Evolutionary conservation across 2,888 invertebrate species (phyloP).

Genomic region (Aphidoletes aphidimyza): DNA sequence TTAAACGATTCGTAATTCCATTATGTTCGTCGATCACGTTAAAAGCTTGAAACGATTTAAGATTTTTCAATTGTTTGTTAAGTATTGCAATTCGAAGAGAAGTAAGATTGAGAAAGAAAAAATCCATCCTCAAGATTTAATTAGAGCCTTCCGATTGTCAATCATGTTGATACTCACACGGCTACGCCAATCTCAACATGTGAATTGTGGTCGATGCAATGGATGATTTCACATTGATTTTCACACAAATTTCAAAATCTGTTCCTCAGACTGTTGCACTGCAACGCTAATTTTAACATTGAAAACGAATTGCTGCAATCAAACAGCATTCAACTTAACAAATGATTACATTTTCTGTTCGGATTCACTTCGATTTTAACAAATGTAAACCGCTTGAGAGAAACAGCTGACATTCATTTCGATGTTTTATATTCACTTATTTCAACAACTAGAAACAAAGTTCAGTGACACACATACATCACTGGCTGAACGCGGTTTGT

Average conservation of each 20-base stretch:
- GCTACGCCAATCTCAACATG: not conserved
- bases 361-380: not conserved
- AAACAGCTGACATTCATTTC: constrained; percentile 10
- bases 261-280: not conserved
- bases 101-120: not conserved
- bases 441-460: constrained; percentile 24
- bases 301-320: not conserved
- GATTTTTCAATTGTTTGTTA: not conserved
- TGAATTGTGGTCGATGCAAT: not conserved
- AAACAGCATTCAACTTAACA: not conserved
- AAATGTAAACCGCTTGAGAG: not conserved
- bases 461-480: constrained; percentile 51
- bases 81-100: not conserved
- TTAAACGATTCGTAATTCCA: constrained; percentile 4
- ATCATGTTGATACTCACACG: not conserved
- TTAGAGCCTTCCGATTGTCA: constrained; percentile 40
- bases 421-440: constrained; percentile 13
- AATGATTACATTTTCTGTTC: not conserved
- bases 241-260: not conserved
- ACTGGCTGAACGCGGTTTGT: not conserved
- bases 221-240: not conserved
- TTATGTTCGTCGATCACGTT: not conserved
- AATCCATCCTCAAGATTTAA: constrained; percentile 17
- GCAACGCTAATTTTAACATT: not conserved
- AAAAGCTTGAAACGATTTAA: not conserved